Evolutionary conservation across 2,888 invertebrate genomes (phyloP), one percentile per base, ranked within the genome.

Genomic region (Euzophera pinguis): DNA sequence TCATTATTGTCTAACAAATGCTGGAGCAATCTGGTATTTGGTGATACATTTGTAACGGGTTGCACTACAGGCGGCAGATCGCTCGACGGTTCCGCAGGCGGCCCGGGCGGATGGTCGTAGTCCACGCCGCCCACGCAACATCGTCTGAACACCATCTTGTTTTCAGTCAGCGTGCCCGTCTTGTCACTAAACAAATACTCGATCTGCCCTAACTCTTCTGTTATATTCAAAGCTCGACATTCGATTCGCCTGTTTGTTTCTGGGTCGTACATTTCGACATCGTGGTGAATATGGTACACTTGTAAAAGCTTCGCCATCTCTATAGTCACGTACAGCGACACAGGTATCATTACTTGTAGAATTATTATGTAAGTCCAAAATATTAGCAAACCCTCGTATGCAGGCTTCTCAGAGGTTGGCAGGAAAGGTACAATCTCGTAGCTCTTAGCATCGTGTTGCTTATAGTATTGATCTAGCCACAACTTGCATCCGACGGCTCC

Each of bases 341-440:
- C 91, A 0, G 99, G 99, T 76, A 99, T 98, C 95, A 99, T 97
- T 57, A 98, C 96, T 93, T 99, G 99, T 53, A 98, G 92, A 63
- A 98, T 96, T 73, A 99, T 98, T 61, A 99, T 95, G 81, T 96
- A 98, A 1, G 97, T 98, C 95, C 97, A 98, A 89, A 99, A 99
- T 62, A 96, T 95, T 52, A 97, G 90, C 71, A 98, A 93, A 7
- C 96, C 96, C 77, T 96, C 96, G 71, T 92, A 92, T 22, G 91
- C 91, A 0, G 94, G 92, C 67, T 93, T 92, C 5, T 83, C 85
- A 3, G 91, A 84, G 57, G 90, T 84, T 3, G 94, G 92, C 55
- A 95, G 91, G 82, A 95, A 96, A 32, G 95, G 95, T 57, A 94
- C 89, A 43, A 86, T 84, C 57, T 92, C 85, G 53, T 51, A 51